A percentile compares a stretch with the other conserved stretches of the same genome.
Conservation (phyloP, 2,797 vertebrate species). For the Melanotaenia maccullochi region DNA sequence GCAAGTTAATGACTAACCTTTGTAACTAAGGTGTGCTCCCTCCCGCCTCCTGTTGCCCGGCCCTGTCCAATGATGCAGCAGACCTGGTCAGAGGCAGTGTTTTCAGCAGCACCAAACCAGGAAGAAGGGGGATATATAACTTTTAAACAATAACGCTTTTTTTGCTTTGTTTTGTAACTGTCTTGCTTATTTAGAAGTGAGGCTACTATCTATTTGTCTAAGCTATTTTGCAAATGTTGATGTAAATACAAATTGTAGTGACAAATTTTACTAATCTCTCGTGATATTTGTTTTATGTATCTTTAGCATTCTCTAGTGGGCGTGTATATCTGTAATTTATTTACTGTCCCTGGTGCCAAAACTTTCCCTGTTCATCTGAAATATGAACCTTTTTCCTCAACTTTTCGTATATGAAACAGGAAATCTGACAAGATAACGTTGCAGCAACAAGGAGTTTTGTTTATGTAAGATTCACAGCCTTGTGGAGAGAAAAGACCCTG, state of each 20-base stretch:
- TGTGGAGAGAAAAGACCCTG: constrained; percentile 58
- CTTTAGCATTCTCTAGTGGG: not conserved
- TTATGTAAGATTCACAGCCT: constrained; percentile 61
- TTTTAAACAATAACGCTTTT: not conserved
- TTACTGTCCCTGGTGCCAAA: constrained; percentile 14
- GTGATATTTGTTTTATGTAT: constrained; percentile 5
- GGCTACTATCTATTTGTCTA: constrained; percentile 2
- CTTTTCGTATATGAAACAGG: constrained; percentile 26
- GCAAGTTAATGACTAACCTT: constrained; percentile 82
- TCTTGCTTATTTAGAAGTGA: not conserved
- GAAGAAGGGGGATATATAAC: constrained; percentile 40
- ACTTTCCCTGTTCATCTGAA: constrained; percentile 35
- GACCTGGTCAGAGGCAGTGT: constrained; percentile 31
- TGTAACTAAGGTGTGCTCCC: constrained; percentile 68
- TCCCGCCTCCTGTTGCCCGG: constrained; percentile 44
- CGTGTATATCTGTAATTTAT: not conserved
- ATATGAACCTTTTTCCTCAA: constrained; percentile 18
- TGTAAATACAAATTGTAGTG: not conserved
- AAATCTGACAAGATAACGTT: constrained; percentile 61
- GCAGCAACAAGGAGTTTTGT: constrained; percentile 50
- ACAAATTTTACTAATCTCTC: constrained; percentile 3
- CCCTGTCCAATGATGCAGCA: constrained; percentile 56
- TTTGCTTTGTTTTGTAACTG: not conserved
- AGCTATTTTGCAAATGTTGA: constrained; percentile 17
- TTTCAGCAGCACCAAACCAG: constrained; percentile 45